Evolutionary conservation across 2,888 invertebrate species (phyloP).

Genomic region (Polyommatus icarus): DNA sequence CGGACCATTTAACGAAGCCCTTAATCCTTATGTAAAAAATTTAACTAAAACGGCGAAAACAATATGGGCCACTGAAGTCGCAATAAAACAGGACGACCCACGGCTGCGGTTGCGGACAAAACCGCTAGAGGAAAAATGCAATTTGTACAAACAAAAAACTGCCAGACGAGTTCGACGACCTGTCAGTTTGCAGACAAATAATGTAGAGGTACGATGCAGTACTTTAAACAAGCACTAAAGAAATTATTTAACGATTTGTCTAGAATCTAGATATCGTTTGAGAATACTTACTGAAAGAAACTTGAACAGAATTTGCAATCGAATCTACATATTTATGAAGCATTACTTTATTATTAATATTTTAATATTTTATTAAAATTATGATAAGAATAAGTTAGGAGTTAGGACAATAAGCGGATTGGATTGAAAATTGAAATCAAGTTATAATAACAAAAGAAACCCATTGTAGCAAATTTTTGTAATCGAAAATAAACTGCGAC

Average conservation of each 20-base stretch:
- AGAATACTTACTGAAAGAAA: neutral
- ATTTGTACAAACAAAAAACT: conserved; percentile 29
- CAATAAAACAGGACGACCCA: conserved; percentile 13
- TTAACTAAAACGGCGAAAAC: neutral
- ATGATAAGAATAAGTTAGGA: no score
- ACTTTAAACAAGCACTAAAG: neutral
- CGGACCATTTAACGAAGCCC: neutral
- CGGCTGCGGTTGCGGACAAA: conserved; percentile 23
- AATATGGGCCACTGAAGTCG: neutral
- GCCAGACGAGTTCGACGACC: conserved; percentile 25
- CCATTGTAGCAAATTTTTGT: neutral
- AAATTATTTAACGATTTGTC: neutral
- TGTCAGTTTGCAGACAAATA: conserved; percentile 24
- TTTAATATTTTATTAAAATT: neutral
- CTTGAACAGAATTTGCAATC: neutral
- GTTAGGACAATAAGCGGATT: neutral
- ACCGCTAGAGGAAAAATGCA: conserved; percentile 31
- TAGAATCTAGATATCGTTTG: neutral
- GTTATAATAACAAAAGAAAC: neutral
- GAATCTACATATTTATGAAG: no score
- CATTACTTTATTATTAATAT: no score
- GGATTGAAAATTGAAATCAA: neutral
- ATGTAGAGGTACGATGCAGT: neutral
- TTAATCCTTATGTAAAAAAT: neutral
- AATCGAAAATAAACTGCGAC: neutral